Evolutionary conservation across 53 echinoderm and acorn worm genomes (phyloP).

Genomic region (Glandiceps talaboti): DNA sequence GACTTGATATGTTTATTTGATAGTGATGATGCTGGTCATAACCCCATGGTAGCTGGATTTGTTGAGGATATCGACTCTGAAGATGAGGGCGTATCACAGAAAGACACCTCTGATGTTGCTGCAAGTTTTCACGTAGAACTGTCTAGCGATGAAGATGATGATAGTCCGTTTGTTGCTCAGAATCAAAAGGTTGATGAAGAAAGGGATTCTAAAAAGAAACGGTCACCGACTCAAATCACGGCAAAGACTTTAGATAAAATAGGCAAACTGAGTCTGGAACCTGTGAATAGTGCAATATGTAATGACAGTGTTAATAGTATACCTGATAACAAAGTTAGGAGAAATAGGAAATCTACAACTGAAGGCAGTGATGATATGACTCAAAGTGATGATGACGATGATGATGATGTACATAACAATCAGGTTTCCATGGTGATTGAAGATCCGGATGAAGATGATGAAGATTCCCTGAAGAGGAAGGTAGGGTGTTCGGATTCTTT

Average conservation of each 20-base stretch:
- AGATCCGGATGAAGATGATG: background rate
- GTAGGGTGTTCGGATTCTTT: too few species aligned
- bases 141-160: constrained; percentile 37
- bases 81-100: constrained; percentile 33
- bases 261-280: background rate
- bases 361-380: constrained; percentile 15
- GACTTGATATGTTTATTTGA: too few species aligned
- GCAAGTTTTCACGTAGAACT: constrained; percentile 50
- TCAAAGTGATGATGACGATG: constrained; percentile 11
- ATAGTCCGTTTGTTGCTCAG: background rate
- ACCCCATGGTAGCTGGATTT: constrained; percentile 96
- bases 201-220: background rate
- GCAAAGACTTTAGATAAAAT: background rate
- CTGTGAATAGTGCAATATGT: background rate
- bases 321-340: background rate
- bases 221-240: background rate
- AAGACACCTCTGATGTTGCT: constrained; percentile 8
- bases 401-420: constrained; percentile 14
- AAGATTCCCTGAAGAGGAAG: background rate
- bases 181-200: background rate
- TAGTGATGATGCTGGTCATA: constrained; percentile 53
- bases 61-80: constrained; percentile 93
- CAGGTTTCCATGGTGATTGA: constrained; percentile 9
- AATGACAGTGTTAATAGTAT: background rate
- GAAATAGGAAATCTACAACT: too few species aligned